phyloP scores from a whole-genome alignment of 2,113 vertebrate species.

The Erpornis zantholeuca region DNA sequence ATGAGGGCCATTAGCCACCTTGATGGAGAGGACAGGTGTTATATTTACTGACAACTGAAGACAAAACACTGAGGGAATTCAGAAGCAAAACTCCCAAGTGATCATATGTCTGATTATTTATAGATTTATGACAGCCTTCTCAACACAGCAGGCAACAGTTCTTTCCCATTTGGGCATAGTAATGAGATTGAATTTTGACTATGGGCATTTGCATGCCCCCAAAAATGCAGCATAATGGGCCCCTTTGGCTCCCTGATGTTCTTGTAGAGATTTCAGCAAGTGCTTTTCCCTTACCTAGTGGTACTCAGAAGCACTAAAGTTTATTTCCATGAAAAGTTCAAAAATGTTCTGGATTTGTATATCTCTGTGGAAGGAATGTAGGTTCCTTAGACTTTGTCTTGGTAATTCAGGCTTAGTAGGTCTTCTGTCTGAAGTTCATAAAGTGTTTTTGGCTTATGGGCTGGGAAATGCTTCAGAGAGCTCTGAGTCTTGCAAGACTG shows the following conservation, averaged over 20 bases:
- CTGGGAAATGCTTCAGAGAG: neutral
- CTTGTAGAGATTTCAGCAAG: neutral
- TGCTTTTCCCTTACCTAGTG: neutral
- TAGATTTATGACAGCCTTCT: neutral
- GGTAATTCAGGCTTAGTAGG: neutral
- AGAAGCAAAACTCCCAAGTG: neutral
- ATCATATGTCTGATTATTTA: neutral
- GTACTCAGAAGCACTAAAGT: neutral
- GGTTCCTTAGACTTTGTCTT: neutral
- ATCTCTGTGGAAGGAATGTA: neutral
- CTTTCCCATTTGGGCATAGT: neutral
- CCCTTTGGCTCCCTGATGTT: neutral
- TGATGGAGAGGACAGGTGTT: neutral
- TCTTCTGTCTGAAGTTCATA: neutral
- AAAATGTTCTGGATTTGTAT: neutral
- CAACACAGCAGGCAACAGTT: neutral
- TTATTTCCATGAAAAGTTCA: neutral
- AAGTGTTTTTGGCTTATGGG: neutral
- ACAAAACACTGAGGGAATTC: neutral
- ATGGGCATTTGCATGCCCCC: neutral
- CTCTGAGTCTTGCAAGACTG: neutral
- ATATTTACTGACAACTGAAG: neutral
- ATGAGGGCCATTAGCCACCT: neutral
- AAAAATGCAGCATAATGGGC: neutral
- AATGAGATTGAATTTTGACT: neutral